Evolutionary conservation across 2,888 invertebrate species (phyloP).

Genomic region (Plagiodera versicolora): DNA sequence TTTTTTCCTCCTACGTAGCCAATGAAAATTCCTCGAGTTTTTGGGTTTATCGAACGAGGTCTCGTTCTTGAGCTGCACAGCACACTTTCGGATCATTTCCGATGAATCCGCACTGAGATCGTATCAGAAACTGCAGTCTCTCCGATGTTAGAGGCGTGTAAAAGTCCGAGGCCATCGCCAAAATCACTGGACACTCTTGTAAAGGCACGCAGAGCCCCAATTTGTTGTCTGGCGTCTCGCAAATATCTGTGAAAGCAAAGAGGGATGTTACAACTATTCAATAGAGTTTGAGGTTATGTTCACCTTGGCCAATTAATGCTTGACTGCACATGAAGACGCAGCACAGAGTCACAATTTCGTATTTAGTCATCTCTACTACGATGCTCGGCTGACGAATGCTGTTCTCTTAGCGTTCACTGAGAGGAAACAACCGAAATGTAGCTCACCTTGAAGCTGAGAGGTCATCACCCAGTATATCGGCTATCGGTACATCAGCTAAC

Average conservation of each 20-base stretch:
- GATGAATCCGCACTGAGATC: slow-evolving; percentile 60
- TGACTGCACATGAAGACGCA: too few species aligned
- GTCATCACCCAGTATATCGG: background rate
- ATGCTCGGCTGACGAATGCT: too few species aligned
- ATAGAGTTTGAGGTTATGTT: too few species aligned
- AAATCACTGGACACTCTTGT: slow-evolving; percentile 54
- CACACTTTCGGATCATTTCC: slow-evolving; percentile 58
- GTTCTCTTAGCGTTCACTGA: background rate
- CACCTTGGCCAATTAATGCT: too few species aligned
- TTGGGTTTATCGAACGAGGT: slow-evolving; percentile 11
- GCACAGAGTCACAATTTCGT: too few species aligned
- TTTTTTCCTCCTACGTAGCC: background rate
- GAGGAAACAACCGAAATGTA: background rate
- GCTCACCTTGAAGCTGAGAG: background rate
- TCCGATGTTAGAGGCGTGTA: slow-evolving; percentile 38
- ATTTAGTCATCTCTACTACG: too few species aligned
- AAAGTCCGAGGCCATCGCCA: slow-evolving; percentile 45
- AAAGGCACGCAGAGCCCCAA: slow-evolving; percentile 56
- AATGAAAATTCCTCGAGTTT: slow-evolving; percentile 4
- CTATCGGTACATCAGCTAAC: too few species aligned
- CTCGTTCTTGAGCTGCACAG: slow-evolving; percentile 47
- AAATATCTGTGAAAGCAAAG: slow-evolving; percentile 39
- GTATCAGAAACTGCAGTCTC: slow-evolving; percentile 53
- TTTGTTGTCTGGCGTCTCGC: slow-evolving; percentile 53
- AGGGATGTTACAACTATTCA: background rate